Evolutionary conservation across 2,888 invertebrate species (phyloP), one percentile per base, ranked within the genome.

Genomic region (Drosophila meridionalis): DNA sequence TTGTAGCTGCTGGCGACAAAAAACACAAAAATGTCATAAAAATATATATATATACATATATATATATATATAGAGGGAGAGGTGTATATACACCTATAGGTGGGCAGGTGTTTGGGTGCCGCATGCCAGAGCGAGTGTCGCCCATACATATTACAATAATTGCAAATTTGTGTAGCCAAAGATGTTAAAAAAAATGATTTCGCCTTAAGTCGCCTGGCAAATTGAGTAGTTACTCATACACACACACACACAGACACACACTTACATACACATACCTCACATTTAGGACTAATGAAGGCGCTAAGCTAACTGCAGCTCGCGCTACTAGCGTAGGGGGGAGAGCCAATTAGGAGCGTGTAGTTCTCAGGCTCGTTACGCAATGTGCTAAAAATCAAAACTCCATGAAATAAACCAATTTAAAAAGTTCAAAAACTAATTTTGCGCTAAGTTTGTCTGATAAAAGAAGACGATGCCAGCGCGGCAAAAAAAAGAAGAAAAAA

Each of bases 371-470:
- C 86, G 82, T 87, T 83, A 84, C 82, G 84, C 82, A 82, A 85
- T 84, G 80, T 86, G 80, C 86, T 82, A 82, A 80, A 85, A 89
- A 87, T 91, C 88, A 88, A 90, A 91, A 88, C 80, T 87, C 84
- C 83, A 90, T 89, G 82, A 89, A 91, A 90, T 91, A 91, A 91
- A 85, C 89, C 89, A 91, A 87, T 91, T 90, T 91, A 85, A 86
- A 89, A 91, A 91, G 84, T 91, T 90, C 76, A 84, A 89, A 91
- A 91, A 91, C 90, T 91, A 91, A 91, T 91, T 91, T 91, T 90
- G 90, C 91, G 91, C 91, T 90, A 90, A 87, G 90, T 83, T 90
- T 90, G 85, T 84, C 81, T 87, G 85, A 85, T 85, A 87, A 85
- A 87, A 85, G 87, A 82, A 85, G 87, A 73, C 78, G 87, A 73